Percentiles rank a stretch among this genome's conserved stretches.
Evolutionary conservation across 2,888 invertebrate genomes (phyloP).

Genomic region (Nipponacmea schrenckii): DNA sequence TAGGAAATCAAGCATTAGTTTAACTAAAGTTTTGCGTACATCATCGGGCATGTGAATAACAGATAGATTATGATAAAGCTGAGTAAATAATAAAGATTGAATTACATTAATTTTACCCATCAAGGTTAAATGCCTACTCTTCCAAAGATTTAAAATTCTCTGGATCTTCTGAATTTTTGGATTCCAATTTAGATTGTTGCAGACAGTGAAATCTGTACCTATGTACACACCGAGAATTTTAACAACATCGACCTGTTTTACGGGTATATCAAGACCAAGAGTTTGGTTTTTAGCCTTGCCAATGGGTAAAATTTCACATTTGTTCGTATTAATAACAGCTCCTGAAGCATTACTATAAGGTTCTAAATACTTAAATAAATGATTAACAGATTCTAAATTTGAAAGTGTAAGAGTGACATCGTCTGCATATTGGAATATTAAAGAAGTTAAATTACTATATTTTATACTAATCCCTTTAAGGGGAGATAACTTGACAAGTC

Average conservation of each 20-base stretch:
- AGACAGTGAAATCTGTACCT: background rate
- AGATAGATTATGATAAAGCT: background rate
- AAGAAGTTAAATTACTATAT: background rate
- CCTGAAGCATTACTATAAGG: background rate
- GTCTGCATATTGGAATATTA: background rate
- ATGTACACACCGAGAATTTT: background rate
- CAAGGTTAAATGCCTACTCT: background rate
- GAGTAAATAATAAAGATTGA: background rate
- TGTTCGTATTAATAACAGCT: background rate
- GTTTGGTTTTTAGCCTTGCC: background rate
- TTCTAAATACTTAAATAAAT: background rate
- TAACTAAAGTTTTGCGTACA: background rate
- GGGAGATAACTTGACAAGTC: background rate
- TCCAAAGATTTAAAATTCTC: background rate
- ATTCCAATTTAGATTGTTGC: background rate
- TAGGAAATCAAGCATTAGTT: background rate
- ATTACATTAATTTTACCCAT: background rate
- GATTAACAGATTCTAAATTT: background rate
- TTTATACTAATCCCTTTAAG: constrained; percentile 3
- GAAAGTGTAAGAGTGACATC: background rate
- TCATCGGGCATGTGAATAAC: background rate
- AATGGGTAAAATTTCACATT: background rate
- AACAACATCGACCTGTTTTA: background rate
- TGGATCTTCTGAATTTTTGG: background rate
- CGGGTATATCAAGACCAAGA: background rate